Conservation (phyloP, 2,797 vertebrate species). For the Momotus momota region DNA sequence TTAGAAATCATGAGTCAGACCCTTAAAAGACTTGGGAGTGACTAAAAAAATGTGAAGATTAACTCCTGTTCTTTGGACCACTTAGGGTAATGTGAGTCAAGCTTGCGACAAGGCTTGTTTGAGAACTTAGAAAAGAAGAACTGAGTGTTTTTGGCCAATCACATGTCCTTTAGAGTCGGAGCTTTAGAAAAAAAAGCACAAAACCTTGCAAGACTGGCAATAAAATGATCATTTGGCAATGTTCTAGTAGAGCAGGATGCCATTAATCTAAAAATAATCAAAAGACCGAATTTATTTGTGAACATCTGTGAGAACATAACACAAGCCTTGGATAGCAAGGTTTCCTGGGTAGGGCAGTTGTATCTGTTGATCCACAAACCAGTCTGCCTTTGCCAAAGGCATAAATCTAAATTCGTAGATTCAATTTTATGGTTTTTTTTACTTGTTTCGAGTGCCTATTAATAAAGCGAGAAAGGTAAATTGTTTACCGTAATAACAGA, state of each 20-base stretch:
- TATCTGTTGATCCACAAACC: slow-evolving; percentile 16
- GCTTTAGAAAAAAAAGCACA: not conserved
- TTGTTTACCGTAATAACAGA: slow-evolving; percentile 33
- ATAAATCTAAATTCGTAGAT: slow-evolving; percentile 36
- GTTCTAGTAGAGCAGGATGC: slow-evolving; percentile 34
- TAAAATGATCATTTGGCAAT: slow-evolving; percentile 44
- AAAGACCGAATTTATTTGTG: slow-evolving; percentile 43
- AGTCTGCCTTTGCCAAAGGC: slow-evolving; percentile 32
- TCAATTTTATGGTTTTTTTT: not conserved
- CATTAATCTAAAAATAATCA: slow-evolving; percentile 62
- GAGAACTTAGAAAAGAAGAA: not conserved
- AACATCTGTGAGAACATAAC: slow-evolving; percentile 48
- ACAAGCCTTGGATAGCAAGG: not conserved
- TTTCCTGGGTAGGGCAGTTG: slow-evolving; percentile 11
- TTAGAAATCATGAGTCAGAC: slow-evolving; percentile 68
- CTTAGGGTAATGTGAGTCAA: slow-evolving; percentile 32
- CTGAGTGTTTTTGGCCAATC: not conserved
- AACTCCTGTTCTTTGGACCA: slow-evolving; percentile 22
- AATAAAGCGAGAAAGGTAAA: slow-evolving; percentile 23
- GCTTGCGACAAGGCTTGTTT: not conserved
- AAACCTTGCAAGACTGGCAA: slow-evolving; percentile 23
- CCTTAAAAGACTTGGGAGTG: slow-evolving; percentile 36
- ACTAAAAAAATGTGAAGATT: slow-evolving; percentile 51
- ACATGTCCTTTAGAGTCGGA: not conserved
- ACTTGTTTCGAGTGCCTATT: slow-evolving; percentile 46